Evolutionary conservation across 2,888 invertebrate species (phyloP).

Genomic region (Amphimallon solstitiale): DNA sequence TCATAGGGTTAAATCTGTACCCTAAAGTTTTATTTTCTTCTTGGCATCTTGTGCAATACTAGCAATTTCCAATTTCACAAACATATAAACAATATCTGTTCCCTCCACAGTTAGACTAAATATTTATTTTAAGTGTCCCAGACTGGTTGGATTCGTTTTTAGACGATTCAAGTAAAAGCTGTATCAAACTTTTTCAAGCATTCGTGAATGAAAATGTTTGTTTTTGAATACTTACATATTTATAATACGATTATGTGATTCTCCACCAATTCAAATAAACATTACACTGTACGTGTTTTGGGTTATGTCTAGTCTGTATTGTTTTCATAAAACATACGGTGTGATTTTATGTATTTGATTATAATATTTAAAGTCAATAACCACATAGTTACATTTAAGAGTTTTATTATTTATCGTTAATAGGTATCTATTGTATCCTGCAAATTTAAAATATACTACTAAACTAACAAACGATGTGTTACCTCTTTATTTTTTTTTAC

Average conservation of each 20-base stretch:
- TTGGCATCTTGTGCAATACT: not conserved
- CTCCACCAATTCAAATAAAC: constrained; percentile 12
- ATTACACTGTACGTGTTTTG: constrained; percentile 10
- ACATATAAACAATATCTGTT: constrained; percentile 21
- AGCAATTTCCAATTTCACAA: constrained; percentile 11
- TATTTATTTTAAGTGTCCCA: constrained; percentile 29
- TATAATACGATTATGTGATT: constrained; percentile 14
- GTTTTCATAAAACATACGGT: not conserved
- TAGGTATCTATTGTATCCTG: too few species aligned
- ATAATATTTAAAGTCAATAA: too few species aligned
- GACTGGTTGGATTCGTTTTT: constrained; percentile 15
- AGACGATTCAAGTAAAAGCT: constrained; percentile 11
- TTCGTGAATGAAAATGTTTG: constrained; percentile 23
- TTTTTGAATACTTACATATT: constrained; percentile 16
- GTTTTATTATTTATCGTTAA: too few species aligned
- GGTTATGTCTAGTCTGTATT: constrained; percentile 11
- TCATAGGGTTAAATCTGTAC: not conserved
- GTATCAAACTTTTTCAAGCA: constrained; percentile 11
- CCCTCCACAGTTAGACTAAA: constrained; percentile 25
- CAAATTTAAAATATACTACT: too few species aligned
- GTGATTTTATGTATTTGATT: constrained; percentile 12
- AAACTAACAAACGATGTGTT: too few species aligned
- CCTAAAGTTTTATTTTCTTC: too few species aligned
- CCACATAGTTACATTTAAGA: too few species aligned
- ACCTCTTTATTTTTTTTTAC: too few species aligned